These are phyloP conservation scores for Chymomyza fuscimana DNA, from an alignment of 2,888 invertebrate species.

Conservation along the genomic window DNA sequence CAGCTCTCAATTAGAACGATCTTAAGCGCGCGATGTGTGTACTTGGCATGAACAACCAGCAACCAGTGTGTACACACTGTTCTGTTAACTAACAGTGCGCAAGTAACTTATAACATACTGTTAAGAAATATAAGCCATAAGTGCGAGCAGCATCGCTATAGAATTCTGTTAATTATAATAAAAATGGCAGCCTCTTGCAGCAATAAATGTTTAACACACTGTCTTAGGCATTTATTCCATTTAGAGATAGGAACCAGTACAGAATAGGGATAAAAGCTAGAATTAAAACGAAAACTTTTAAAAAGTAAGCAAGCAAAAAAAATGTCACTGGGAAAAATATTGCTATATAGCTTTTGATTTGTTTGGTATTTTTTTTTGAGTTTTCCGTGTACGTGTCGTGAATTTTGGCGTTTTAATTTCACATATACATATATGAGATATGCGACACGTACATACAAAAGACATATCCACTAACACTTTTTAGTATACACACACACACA, in stretches of 20 bases:
- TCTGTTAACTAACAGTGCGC: not conserved
- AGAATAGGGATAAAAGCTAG: not conserved
- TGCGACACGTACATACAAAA: not conserved
- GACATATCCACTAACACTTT: not conserved
- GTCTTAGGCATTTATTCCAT: not conserved
- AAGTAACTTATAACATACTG: not conserved
- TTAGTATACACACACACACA: not conserved
- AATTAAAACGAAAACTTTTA: not conserved
- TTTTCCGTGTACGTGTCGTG: not conserved
- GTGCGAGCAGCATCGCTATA: not conserved
- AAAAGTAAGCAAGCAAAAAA: not conserved
- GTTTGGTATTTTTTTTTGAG: not conserved
- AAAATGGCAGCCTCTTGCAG: not conserved
- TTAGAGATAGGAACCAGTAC: not conserved
- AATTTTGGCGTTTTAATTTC: not conserved
- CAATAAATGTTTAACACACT: not conserved
- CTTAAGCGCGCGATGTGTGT: too few species aligned
- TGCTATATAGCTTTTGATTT: not conserved
- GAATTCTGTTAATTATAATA: not conserved
- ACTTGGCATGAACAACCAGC: too few species aligned
- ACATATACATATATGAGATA: not conserved
- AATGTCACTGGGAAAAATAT: not conserved
- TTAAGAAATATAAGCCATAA: not conserved
- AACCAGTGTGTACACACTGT: not conserved
- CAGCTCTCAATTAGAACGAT: too few species aligned